Conservation (phyloP, 2,113 vertebrate genomes). For the Galbula dea region DNA sequence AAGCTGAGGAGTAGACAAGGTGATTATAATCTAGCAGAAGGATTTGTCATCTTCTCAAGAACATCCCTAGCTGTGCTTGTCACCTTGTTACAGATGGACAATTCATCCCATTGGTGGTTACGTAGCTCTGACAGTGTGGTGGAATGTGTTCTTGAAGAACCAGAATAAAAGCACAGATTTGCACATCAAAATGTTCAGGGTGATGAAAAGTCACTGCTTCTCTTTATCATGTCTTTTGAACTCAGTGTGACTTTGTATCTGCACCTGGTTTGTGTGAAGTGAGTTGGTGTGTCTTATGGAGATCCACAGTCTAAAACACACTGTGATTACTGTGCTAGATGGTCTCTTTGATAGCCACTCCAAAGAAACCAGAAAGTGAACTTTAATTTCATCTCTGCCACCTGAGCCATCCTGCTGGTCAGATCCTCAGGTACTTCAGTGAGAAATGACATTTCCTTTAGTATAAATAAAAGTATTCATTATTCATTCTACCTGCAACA, state of each 20-base stretch:
- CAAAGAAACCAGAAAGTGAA: not conserved
- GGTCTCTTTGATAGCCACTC: not conserved
- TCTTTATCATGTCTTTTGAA: not conserved
- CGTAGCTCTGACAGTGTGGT: not conserved
- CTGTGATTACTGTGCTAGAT: not conserved
- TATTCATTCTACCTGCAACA: not conserved
- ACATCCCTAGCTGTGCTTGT: not conserved
- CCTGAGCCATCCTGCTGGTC: not conserved
- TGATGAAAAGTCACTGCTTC: not conserved
- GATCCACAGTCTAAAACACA: not conserved
- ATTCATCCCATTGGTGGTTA: not conserved
- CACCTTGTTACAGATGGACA: not conserved
- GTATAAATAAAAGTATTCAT: not conserved
- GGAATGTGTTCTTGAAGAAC: not conserved
- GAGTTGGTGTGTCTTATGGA: not conserved
- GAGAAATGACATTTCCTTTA: not conserved
- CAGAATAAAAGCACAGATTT: not conserved
- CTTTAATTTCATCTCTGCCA: not conserved
- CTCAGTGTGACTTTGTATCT: not conserved
- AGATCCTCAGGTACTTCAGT: not conserved
- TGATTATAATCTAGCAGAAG: not conserved
- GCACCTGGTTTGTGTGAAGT: not conserved
- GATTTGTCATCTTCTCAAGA: not conserved
- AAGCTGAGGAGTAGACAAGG: not conserved
- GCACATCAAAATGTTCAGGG: not conserved